Evolutionary conservation across 2,113 vertebrate genomes (phyloP).

Genomic region (Phoxinus phoxinus): DNA sequence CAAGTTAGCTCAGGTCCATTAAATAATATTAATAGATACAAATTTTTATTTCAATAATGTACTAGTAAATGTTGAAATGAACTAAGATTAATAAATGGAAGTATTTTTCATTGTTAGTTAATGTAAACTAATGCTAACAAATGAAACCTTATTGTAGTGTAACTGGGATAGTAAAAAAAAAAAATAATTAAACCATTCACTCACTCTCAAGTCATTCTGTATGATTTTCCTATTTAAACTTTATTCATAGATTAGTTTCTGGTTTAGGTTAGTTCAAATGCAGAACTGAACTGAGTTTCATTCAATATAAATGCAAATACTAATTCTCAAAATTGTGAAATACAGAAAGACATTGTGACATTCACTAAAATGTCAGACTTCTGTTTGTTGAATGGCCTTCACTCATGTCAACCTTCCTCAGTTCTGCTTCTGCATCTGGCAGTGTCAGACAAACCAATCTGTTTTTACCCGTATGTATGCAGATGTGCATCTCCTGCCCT

Average conservation of each 20-base stretch:
- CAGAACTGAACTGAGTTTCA: background rate
- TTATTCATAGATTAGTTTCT: background rate
- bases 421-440: background rate
- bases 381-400: background rate
- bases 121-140: no score
- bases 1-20: no score
- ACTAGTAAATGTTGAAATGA: no score
- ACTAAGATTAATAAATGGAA: no score
- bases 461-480: background rate
- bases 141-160: background rate
- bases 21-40: no score
- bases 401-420: background rate
- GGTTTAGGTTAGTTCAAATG: background rate
- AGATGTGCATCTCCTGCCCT: background rate
- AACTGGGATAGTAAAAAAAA: background rate
- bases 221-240: background rate
- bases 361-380: conserved; percentile 34
- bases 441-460: background rate
- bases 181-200: background rate
- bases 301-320: background rate
- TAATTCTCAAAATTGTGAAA: no score
- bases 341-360: background rate
- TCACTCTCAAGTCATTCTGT: background rate
- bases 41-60: no score
- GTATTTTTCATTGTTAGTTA: no score